Conservation (phyloP, 2,113 vertebrate genomes). For the Planiliza haematocheilus region DNA sequence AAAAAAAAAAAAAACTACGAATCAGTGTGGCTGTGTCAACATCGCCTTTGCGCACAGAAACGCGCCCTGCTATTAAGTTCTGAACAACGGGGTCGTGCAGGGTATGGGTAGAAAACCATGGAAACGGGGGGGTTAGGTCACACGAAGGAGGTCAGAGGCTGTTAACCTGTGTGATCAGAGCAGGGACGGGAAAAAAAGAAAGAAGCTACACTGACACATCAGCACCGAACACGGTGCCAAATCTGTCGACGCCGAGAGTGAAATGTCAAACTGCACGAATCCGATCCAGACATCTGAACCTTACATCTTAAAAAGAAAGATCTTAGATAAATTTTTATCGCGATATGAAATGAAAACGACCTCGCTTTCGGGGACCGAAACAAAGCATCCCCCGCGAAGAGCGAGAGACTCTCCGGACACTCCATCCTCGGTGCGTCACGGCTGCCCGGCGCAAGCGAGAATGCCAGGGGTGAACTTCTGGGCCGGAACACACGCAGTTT, state of each 20-base stretch:
- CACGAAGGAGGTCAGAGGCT: neutral
- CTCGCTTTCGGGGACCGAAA: slow-evolving; percentile 21
- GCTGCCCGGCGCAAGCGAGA: slow-evolving; percentile 21
- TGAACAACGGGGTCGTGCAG: neutral
- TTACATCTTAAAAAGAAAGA: too few species aligned
- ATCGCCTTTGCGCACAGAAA: slow-evolving; percentile 52
- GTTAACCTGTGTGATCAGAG: neutral
- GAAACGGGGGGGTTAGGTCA: neutral
- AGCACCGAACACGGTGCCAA: slow-evolving; percentile 27
- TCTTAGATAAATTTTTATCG: too few species aligned
- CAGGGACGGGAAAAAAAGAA: neutral
- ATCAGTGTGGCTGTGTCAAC: slow-evolving; percentile 29
- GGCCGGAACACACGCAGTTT: neutral
- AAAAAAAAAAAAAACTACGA: slow-evolving; percentile 39
- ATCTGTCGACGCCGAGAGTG: slow-evolving; percentile 12
- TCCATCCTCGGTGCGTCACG: slow-evolving; percentile 63
- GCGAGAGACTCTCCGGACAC: slow-evolving; percentile 24
- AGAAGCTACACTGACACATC: slow-evolving; percentile 35
- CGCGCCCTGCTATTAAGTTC: slow-evolving; percentile 26
- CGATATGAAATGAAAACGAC: neutral
- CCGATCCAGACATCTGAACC: too few species aligned
- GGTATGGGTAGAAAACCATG: neutral
- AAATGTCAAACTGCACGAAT: too few species aligned
- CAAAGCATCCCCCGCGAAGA: slow-evolving; percentile 46
- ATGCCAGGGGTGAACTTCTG: slow-evolving; percentile 12